Evolutionary conservation across 1,140 invertebrate genomes (phyloP).

Genomic region (Drosophila orosa): DNA sequence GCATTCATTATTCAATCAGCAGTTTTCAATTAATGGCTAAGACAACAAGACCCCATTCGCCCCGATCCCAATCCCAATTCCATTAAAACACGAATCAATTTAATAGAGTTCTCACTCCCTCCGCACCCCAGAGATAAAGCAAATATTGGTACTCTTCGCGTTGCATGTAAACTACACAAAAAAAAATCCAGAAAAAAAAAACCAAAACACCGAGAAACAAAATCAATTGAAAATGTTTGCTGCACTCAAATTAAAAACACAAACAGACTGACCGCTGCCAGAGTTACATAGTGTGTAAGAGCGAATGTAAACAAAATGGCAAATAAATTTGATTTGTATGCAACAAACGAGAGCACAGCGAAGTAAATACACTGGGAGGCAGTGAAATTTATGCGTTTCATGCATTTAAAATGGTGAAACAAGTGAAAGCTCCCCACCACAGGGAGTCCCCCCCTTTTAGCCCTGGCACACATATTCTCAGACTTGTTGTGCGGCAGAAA

Average conservation of each 20-base stretch:
- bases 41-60: slow-evolving; percentile 32
- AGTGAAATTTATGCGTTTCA: slow-evolving; percentile 36
- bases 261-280: slow-evolving; percentile 42
- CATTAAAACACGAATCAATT: slow-evolving; percentile 51
- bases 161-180: slow-evolving; percentile 15
- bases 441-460: slow-evolving; percentile 2
- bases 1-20: slow-evolving; percentile 51
- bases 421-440: slow-evolving; percentile 14
- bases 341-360: slow-evolving; percentile 25
- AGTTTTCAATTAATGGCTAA: slow-evolving; percentile 51
- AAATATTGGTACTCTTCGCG: slow-evolving; percentile 42
- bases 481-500: slow-evolving; percentile 68
- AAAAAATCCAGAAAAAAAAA: neutral
- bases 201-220: slow-evolving; percentile 20
- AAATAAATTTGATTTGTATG: slow-evolving; percentile 71
- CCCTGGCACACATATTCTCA: slow-evolving; percentile 48
- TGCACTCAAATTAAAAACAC: slow-evolving; percentile 68
- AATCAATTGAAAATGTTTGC: slow-evolving; percentile 64
- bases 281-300: slow-evolving; percentile 39
- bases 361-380: slow-evolving; percentile 24
- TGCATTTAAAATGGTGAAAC: slow-evolving; percentile 40
- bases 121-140: slow-evolving; percentile 32
- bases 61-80: slow-evolving; percentile 26
- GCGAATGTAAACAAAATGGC: slow-evolving; percentile 63
- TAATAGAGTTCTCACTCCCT: slow-evolving; percentile 38